Evolutionary conservation across 2,113 vertebrate genomes (phyloP), one percentile per base, ranked within the genome.

Genomic region (Cynoglossus semilaevis): DNA sequence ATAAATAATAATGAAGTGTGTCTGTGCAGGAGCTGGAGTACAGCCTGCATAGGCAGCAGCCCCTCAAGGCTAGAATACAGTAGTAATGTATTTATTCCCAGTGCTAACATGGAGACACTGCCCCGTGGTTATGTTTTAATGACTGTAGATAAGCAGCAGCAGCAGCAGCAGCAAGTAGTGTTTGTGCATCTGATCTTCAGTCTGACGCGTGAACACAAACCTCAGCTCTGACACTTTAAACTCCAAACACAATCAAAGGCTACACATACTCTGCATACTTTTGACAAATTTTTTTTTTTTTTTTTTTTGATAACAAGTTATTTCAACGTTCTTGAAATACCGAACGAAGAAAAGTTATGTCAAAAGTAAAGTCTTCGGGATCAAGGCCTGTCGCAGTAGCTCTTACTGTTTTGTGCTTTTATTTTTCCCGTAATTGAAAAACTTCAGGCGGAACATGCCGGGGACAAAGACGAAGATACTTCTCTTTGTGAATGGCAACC

Each of bases 181-280:
- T 17, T 15, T 60, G 51, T 47, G 35, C 41, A 18, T 75, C 47
- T 58, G 51, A 40, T 58, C 50, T 63, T 7, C 8, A 40, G 63
- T 68, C n/a, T 72, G 56, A 43, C 35, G 58, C 71, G 47, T 42
- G 49, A 46, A 4, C n/a, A 44, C 19, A 73, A 63, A 55, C 41
- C 19, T 5, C 34, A n/a, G n/a, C 36, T 51, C 52, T 63, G 61
- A 76, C 64, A 6, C 22, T 29, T 29, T n/a, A n/a, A n/a, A n/a
- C n/a, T n/a, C n/a, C n/a, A n/a, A n/a, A n/a, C n/a, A n/a, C n/a
- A n/a, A n/a, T n/a, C 22, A 2, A 29, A 29, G 22, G 2, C 22
- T 2, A 29, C 22, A 4, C 6, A 6, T 29, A 29, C 22, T 29
- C 15, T n/a, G 4, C 42, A n/a, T 4, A 6, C 50, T 51, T 63